Evolutionary conservation across 1,140 invertebrate genomes (phyloP).

Genomic region (Polypedilum vanderplanki): DNA sequence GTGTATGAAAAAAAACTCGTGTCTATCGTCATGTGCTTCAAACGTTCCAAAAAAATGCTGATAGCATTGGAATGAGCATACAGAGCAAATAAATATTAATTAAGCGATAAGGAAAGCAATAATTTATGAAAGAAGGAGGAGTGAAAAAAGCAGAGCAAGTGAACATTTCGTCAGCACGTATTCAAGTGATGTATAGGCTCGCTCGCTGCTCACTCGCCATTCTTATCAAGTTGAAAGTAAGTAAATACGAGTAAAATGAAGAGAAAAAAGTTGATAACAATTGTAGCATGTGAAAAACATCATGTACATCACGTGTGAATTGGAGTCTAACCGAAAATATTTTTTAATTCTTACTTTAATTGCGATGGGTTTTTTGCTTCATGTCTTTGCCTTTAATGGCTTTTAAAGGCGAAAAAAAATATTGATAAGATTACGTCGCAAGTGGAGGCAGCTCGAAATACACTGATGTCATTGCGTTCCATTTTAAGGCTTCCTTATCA

Average conservation of each 20-base stretch:
- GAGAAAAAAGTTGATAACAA: not conserved
- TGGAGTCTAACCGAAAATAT: not conserved
- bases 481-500: not conserved
- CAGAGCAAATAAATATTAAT: slow-evolving; percentile 21
- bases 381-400: not conserved
- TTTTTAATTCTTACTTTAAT: not conserved
- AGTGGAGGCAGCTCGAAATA: not conserved
- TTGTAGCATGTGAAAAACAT: slow-evolving; percentile 18
- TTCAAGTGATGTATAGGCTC: not conserved
- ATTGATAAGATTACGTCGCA: not conserved
- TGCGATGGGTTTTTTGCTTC: not conserved
- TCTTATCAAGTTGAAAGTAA: not conserved
- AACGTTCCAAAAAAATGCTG: slow-evolving; percentile 12
- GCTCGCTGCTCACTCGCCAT: slow-evolving; percentile 1
- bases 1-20: slow-evolving; percentile 10
- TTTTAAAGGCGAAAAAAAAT: not conserved
- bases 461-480: not conserved
- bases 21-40: slow-evolving; percentile 15
- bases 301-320: slow-evolving; percentile 10
- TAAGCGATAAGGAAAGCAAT: slow-evolving; percentile 22
- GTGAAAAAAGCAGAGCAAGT: not conserved
- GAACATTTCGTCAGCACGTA: not conserved
- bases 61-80: slow-evolving; percentile 1
- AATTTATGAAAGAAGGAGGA: not conserved
- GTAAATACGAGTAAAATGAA: not conserved